Evolutionary conservation across 2,113 vertebrate species (phyloP), one percentile per base, ranked within the genome.

Genomic region (Orientallactaga bullata): DNA sequence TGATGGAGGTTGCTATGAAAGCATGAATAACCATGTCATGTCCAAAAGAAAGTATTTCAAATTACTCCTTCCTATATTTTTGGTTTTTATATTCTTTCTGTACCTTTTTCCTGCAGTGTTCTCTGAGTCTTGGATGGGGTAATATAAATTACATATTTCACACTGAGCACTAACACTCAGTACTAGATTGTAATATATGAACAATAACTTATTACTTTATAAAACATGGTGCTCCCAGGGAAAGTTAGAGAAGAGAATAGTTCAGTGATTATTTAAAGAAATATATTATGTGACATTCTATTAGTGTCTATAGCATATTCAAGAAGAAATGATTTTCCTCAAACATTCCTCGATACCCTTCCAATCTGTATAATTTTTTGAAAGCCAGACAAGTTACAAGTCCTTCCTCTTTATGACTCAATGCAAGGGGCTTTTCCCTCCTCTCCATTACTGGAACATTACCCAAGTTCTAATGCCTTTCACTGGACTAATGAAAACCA

Each of bases 321-420:
- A 39, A 30, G 55, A 79, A 84, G 17, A 20, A 84, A 84, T 92
- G 78, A 18, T n/a, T 90, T 79, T 23, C 51, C 83, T 78, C 63
- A 88, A 58, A 65, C 60, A 77, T 77, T 83, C 2, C 39, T 86
- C 17, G 47, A 6, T 72, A 73, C 0, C 30, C 10, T 51, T 47
- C 30, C 26, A 5, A 72, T 32, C 9, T 47, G 66, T 1, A 80
- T 32, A 71, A 83, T 42, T 39, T 74, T 32, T 13, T 35, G 51
- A 78, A 51, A 86, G 80, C 65, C 35, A 24, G 8, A 0, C 30
- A 47, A 72, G 13, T 13, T 42, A 8, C 71, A 58, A 18, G 20
- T 17, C 3, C 24, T 42, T 2, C 37, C 15, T 26, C 35, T 24
- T 24, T 63, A 32, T 65, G 18, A 28, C 68, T 51, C 51, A 90